These are phyloP conservation scores for Linhomoeus sp. DNA, from an alignment of 2,888 invertebrate species.

Conservation along the genomic window DNA sequence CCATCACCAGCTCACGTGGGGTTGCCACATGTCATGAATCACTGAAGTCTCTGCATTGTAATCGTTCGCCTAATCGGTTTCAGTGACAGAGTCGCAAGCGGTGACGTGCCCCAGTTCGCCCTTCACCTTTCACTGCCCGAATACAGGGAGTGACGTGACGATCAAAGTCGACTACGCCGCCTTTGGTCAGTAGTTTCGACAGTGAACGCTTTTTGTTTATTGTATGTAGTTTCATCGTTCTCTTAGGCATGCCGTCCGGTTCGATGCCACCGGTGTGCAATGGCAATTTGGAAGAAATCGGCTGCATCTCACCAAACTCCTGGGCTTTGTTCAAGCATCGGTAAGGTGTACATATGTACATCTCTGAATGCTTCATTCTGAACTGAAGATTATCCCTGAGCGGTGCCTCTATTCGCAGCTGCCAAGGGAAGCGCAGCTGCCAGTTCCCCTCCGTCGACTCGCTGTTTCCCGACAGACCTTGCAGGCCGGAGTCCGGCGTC, in stretches of 20 bases:
- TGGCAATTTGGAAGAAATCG: not conserved
- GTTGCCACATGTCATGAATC: no score
- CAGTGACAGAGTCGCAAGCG: no score
- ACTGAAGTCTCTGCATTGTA: no score
- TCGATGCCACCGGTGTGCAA: not conserved
- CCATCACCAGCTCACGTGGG: no score
- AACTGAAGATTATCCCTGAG: no score
- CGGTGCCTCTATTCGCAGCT: no score
- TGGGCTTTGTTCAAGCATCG: not conserved
- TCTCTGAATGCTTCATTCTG: no score
- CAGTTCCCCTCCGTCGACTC: not conserved
- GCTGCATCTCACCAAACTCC: not conserved
- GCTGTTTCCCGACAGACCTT: not conserved
- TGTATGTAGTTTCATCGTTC: no score
- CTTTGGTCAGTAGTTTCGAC: no score
- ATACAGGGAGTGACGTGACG: not conserved
- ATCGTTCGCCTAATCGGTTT: no score
- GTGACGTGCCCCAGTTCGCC: not conserved
- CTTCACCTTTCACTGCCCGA: not conserved
- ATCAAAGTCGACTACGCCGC: not conserved
- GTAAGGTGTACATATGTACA: no score
- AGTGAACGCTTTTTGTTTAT: no score
- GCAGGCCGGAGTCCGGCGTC: not conserved
- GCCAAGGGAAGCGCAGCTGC: not conserved
- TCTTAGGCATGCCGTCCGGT: not conserved